These are phyloP conservation scores for Acrobasis suavella DNA, from an alignment of 2,888 invertebrate species.

Conservation along the genomic window DNA sequence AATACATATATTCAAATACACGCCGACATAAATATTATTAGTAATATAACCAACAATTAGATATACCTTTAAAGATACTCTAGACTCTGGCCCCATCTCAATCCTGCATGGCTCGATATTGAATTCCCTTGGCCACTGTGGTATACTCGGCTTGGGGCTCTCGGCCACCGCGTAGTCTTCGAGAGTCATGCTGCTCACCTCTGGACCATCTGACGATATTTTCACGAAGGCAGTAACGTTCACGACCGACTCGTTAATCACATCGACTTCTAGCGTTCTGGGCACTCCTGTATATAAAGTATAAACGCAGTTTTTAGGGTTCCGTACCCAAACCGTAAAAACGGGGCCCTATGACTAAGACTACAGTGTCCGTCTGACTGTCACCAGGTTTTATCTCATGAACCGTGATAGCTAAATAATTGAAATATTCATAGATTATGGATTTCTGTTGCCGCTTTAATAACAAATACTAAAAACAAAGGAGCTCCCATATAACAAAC, in stretches of 20 bases:
- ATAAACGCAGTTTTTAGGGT: not conserved
- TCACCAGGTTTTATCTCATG: too few relatives aligned
- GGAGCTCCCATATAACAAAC: too few relatives aligned
- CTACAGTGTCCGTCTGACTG: too few relatives aligned
- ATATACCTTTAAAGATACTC: conserved; percentile 66
- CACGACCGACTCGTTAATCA: conserved; percentile 81
- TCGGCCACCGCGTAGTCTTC: conserved; percentile 68
- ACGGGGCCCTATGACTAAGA: too few relatives aligned
- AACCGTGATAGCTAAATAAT: too few relatives aligned
- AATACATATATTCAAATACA: too few relatives aligned
- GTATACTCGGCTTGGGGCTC: conserved; percentile 62
- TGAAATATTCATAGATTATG: too few relatives aligned
- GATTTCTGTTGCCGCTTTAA: too few relatives aligned
- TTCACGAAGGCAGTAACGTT: conserved; percentile 75
- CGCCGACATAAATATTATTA: too few relatives aligned
- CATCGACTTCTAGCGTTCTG: conserved; percentile 64
- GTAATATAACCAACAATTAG: not conserved
- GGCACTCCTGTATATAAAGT: conserved; percentile 65
- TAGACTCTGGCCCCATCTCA: conserved; percentile 69
- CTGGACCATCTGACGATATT: conserved; percentile 80
- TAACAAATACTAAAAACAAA: too few relatives aligned
- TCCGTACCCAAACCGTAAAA: too few relatives aligned
- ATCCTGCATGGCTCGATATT: conserved; percentile 72
- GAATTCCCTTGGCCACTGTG: conserved; percentile 81
- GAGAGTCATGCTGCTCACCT: conserved; percentile 72